phyloP scores from a whole-genome alignment of 2,888 invertebrate genomes.

The Eupeodes luniger region DNA sequence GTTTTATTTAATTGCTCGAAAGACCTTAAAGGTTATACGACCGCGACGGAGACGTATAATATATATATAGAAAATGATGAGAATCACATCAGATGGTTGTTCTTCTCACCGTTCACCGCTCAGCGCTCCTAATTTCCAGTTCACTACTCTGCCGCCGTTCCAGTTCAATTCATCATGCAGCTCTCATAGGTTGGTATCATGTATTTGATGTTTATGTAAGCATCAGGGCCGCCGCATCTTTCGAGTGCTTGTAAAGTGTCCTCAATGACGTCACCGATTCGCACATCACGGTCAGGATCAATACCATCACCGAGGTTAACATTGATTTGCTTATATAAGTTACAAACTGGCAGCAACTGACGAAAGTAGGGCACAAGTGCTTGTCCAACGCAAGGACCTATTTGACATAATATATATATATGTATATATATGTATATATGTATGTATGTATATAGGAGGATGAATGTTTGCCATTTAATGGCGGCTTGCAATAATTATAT shows the following conservation, averaged over 20 bases:
- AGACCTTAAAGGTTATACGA: background rate
- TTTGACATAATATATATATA: constrained; percentile 50
- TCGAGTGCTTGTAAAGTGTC: constrained; percentile 96
- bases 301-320: constrained; percentile 94
- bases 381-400: constrained; percentile 89
- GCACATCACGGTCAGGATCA: constrained; percentile 93
- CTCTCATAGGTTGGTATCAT: constrained; percentile 99
- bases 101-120: background rate
- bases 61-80: background rate
- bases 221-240: constrained; percentile 96
- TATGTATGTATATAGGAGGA: constrained; percentile 59
- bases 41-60: no score
- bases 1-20: constrained; percentile 56
- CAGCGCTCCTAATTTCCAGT: no score
- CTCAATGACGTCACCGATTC: constrained; percentile 95
- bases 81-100: background rate
- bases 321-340: constrained; percentile 88
- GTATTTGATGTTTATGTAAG: constrained; percentile 99
- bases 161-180: constrained; percentile 83
- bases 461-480: constrained; percentile 61
- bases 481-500: constrained; percentile 40
- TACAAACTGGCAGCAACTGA: constrained; percentile 95
- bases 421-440: constrained; percentile 45
- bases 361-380: constrained; percentile 98
- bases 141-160: background rate